Evolutionary conservation across 2,113 vertebrate species (phyloP).

Genomic region (Willisornis vidua): DNA sequence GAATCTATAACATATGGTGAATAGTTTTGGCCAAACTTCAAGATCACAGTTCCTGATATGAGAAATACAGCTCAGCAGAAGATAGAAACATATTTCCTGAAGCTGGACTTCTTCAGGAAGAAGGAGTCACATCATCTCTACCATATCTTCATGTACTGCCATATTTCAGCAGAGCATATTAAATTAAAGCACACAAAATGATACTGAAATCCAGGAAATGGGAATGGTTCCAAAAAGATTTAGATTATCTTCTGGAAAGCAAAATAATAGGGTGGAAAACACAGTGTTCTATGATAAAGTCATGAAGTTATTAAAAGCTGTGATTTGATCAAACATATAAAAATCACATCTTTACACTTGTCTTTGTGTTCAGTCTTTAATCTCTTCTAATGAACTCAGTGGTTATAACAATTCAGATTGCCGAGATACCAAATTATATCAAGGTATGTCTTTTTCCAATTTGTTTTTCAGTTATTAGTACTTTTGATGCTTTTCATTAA

Average conservation of each 20-base stretch:
- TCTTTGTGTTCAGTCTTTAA: constrained; percentile 1
- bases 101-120: background rate
- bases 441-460: background rate
- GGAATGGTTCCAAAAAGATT: background rate
- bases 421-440: background rate
- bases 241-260: background rate
- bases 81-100: background rate
- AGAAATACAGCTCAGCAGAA: background rate
- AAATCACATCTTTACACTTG: background rate
- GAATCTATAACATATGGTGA: background rate
- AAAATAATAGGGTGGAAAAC: background rate
- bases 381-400: background rate
- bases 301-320: constrained; percentile 1
- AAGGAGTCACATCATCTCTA: background rate
- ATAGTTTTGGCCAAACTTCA: background rate
- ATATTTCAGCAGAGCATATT: background rate
- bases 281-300: background rate
- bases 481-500: background rate
- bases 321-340: background rate
- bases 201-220: background rate
- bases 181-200: background rate
- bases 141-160: background rate
- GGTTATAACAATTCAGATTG: background rate
- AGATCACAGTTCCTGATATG: background rate
- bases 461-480: background rate